Percentiles rank a stretch among this genome's conserved stretches.
These are phyloP conservation scores for Epinotia ramella DNA, from an alignment of 2,888 invertebrate species.

Conservation along the genomic window DNA sequence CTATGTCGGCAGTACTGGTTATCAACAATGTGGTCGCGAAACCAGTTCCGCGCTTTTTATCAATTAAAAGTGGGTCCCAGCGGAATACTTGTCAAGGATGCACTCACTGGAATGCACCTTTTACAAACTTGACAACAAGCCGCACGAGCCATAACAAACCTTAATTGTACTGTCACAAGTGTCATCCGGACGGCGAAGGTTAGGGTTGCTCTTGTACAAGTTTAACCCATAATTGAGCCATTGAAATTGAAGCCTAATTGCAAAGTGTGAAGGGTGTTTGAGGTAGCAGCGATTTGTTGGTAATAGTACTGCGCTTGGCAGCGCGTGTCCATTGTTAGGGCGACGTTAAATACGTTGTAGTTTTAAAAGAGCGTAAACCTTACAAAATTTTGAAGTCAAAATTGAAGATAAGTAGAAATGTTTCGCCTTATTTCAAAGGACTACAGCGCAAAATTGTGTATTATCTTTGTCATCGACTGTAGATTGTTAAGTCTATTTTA, in stretches of 20 bases:
- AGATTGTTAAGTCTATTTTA: slow-evolving; percentile 11
- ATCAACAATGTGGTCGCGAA: slow-evolving; percentile 19
- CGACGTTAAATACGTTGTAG: slow-evolving; percentile 49
- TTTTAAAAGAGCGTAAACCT: slow-evolving; percentile 14
- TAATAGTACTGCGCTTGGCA: slow-evolving; percentile 47
- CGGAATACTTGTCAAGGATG: slow-evolving; percentile 55
- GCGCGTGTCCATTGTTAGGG: slow-evolving; percentile 62
- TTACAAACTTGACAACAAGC: slow-evolving; percentile 5
- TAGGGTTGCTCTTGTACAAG: slow-evolving; percentile 19
- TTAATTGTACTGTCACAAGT: slow-evolving; percentile 42
- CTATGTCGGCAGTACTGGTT: slow-evolving; percentile 19
- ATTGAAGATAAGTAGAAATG: background rate
- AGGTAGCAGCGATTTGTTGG: slow-evolving; percentile 52
- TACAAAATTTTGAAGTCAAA: background rate
- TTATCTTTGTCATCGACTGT: background rate
- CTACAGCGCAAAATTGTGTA: background rate
- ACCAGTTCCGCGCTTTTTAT: slow-evolving; percentile 33
- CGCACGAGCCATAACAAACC: slow-evolving; percentile 47
- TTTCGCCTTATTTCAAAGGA: background rate
- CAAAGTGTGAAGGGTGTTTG: slow-evolving; percentile 22
- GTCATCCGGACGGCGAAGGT: slow-evolving; percentile 46
- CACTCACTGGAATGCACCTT: slow-evolving; percentile 46
- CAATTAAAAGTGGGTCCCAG: slow-evolving; percentile 60
- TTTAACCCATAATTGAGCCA: slow-evolving; percentile 22
- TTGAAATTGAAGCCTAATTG: slow-evolving; percentile 27